These are phyloP conservation scores for Peromyscus melanophrys DNA, from an alignment of 2,797 vertebrate genomes.

Conservation along the genomic window DNA sequence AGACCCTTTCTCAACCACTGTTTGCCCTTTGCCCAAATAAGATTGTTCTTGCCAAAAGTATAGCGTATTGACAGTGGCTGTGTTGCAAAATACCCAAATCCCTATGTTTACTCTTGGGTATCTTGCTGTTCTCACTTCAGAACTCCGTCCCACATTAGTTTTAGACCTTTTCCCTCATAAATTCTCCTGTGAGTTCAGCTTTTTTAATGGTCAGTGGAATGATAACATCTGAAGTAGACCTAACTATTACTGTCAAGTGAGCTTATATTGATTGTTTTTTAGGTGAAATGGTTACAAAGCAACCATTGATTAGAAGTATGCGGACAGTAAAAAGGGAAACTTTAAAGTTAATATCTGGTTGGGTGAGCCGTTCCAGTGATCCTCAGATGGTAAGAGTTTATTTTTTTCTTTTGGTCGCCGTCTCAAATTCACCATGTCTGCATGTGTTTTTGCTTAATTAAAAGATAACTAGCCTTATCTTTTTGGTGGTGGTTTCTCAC, in stretches of 20 bases:
- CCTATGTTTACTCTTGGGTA: not conserved
- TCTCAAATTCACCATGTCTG: not conserved
- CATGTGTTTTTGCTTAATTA: not conserved
- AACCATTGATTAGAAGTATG: conserved; percentile 98
- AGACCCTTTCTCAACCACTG: not conserved
- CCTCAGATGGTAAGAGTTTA: conserved; percentile 96
- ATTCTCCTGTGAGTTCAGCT: not conserved
- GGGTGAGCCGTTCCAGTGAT: conserved; percentile 98
- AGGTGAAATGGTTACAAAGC: conserved; percentile 99
- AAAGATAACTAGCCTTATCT: not conserved
- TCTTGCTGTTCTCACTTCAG: not conserved
- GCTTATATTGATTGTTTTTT: conserved; percentile 69
- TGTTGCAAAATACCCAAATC: not conserved
- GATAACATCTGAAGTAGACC: not conserved
- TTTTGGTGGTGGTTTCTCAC: not conserved
- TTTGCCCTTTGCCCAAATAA: not conserved
- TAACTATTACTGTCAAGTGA: conserved; percentile 33
- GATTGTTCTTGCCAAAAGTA: not conserved
- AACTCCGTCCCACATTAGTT: not conserved
- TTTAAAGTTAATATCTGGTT: conserved; percentile 97
- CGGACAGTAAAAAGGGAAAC: conserved; percentile 98
- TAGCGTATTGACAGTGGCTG: not conserved
- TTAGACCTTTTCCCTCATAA: not conserved
- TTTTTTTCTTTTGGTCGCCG: conserved; percentile 10
- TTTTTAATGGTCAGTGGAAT: not conserved